Base-by-base conservation (phyloP, 1,140 invertebrate genomes). In the Cheumatopsyche charites region DNA sequence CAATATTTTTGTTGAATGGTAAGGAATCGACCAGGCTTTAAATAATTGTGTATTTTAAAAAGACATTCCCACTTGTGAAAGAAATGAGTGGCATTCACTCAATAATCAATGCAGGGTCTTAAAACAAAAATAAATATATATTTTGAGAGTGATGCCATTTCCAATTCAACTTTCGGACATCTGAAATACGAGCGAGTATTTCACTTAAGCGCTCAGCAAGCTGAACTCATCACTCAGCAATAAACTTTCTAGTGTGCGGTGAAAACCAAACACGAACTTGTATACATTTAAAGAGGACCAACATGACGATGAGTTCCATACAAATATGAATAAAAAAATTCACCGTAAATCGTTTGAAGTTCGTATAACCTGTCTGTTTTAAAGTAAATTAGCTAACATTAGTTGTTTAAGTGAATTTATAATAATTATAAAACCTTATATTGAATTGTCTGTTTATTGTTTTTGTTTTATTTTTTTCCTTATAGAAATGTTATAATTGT, bases 211-310 rank as follows among this genome's bases (percentile, higher is more conserved):
- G 65, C 62, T 69, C 71, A n/a, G n/a, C n/a, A 55, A 49, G 12
- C 66, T 43, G 70, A 72, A 75, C 70, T 72, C 73, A 75, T 72
- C 70, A 72, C 45, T 70, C 62, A 75, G 74, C 71, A 75, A 73
- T 75, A 73, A 75, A 36, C 3, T 52, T 43, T 70, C 58, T 65
- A 62, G 21, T 58, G 21, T 21, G 17, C 23, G 13, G 55, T 25
- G 21, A 58, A 26, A 58, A 25, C 23, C 25, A n/a, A 7, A 47
- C 3, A 47, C 25, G 36, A 70, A 75, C 73, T 71, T 68, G 75
- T 76, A 76, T 76, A 76, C 75, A 76, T 62, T 72, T 73, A 36
- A 73, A 66, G 75, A 76, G 75, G 75, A 76, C 75, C 75, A 76
- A 76, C 72, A 72, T 69, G 72, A 75, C 42, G 71, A 69, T 72